Conservation (phyloP, 2,113 vertebrate genomes). For the Lagopus leucura region DNA sequence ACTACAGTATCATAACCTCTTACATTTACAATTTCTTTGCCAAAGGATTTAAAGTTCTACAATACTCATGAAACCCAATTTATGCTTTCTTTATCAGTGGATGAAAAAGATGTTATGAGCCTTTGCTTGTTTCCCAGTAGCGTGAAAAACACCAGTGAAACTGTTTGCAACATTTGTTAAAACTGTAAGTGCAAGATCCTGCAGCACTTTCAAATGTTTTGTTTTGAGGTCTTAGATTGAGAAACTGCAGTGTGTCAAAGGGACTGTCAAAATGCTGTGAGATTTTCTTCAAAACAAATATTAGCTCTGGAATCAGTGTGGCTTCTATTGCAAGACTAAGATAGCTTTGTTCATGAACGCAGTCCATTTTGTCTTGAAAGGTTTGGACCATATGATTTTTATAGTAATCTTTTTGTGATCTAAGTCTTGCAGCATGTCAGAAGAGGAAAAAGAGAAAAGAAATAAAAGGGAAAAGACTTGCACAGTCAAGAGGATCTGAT, state of each 20-base stretch:
- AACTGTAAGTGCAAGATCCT: background rate
- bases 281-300: background rate
- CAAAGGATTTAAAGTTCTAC: background rate
- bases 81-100: background rate
- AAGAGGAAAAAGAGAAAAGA: background rate
- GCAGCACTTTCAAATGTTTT: background rate
- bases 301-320: background rate
- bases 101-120: background rate
- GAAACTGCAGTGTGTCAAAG: background rate
- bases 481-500: background rate
- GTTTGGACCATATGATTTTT: background rate
- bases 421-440: background rate
- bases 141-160: background rate
- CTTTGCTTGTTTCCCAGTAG: background rate
- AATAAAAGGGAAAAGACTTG: background rate
- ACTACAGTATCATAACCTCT: background rate
- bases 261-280: conserved; percentile 1
- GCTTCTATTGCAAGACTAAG: background rate
- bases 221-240: background rate
- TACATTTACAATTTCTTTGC: background rate
- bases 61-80: background rate
- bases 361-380: background rate
- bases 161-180: background rate
- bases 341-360: background rate
- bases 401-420: background rate